Evolutionary conservation across 2,888 invertebrate species (phyloP).

Genomic region (Euzetes globulus): DNA sequence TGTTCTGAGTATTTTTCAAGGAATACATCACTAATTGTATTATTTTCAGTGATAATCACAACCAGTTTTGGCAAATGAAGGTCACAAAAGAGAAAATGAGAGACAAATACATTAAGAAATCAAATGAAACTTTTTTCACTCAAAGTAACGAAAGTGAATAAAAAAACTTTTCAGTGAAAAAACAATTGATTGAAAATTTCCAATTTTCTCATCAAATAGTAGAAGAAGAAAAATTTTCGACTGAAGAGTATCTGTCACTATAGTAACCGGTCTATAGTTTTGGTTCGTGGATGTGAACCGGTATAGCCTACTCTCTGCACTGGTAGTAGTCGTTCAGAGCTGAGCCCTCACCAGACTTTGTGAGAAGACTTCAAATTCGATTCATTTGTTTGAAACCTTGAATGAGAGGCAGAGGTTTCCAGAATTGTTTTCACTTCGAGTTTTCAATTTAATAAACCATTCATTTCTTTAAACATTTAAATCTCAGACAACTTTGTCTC

Average conservation of each 20-base stretch:
- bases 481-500: not conserved
- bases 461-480: not conserved
- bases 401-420: not conserved
- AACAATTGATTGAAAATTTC: too few relatives aligned
- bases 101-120: too few relatives aligned
- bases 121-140: too few relatives aligned
- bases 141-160: too few relatives aligned
- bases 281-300: not conserved
- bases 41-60: not conserved
- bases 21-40: constrained; percentile 9
- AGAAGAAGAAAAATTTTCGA: not conserved
- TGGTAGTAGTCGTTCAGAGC: not conserved
- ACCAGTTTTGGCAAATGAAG: constrained; percentile 3
- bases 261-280: not conserved
- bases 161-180: too few relatives aligned
- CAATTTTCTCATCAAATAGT: too few relatives aligned
- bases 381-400: not conserved
- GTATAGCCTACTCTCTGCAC: not conserved
- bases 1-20: not conserved
- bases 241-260: not conserved
- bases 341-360: not conserved
- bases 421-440: not conserved
- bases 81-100: not conserved
- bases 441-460: not conserved
- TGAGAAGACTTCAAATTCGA: not conserved